Percentiles rank a stretch among this genome's conserved stretches.
These are phyloP conservation scores for Lepus townsendii DNA, from an alignment of 2,797 vertebrate species.

Conservation along the genomic window DNA sequence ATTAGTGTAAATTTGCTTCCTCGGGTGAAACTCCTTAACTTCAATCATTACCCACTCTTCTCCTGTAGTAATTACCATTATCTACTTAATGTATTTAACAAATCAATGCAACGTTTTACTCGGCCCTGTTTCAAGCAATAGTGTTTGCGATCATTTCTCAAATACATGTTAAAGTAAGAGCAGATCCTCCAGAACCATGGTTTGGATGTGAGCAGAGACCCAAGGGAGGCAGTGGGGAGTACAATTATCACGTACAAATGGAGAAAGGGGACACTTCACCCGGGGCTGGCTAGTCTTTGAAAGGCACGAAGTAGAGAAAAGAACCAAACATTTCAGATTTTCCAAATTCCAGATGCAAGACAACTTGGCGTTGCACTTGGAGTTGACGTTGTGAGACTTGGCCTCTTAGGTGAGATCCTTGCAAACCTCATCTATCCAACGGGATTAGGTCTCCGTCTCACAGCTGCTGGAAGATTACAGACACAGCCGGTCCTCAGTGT, in stretches of 20 bases:
- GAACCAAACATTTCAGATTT: neutral
- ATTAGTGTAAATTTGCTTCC: neutral
- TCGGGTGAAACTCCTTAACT: neutral
- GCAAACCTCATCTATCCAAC: neutral
- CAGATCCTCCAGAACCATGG: neutral
- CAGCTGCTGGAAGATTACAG: neutral
- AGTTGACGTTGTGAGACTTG: neutral
- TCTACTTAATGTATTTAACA: conserved; percentile 16
- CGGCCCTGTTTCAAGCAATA: neutral
- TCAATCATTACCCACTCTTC: neutral
- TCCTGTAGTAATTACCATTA: neutral
- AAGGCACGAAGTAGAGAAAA: neutral
- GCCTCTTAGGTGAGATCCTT: neutral
- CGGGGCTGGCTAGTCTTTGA: neutral
- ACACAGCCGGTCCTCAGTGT: too few species aligned
- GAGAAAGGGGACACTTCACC: neutral
- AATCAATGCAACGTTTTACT: neutral
- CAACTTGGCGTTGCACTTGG: neutral
- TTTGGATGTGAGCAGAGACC: neutral
- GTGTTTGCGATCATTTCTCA: conserved; percentile 37
- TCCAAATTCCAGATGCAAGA: neutral
- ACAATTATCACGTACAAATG: rapidly evolving
- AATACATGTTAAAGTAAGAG: neutral
- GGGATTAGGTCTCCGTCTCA: rapidly evolving
- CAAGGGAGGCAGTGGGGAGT: rapidly evolving